Base-by-base conservation (phyloP, 2,888 invertebrate genomes). In the Agrotis segetum region DNA sequence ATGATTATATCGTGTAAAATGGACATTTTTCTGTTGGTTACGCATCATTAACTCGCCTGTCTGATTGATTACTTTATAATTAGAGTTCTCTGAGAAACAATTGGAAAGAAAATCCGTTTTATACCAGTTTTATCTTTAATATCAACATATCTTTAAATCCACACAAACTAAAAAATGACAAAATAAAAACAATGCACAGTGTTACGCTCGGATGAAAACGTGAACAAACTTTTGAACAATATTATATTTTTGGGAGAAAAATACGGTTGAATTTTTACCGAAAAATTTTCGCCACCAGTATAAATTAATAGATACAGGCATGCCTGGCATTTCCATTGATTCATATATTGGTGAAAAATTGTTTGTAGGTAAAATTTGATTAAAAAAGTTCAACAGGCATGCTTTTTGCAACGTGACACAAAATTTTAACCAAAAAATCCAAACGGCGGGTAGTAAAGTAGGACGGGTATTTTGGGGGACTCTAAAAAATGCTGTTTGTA, bases 1-100 rank as follows among this genome's bases (percentile, higher is more conserved):
- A 60, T 72, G 72, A 77, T 77, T 79, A 69, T 72, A 72, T 79
- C 81, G 81, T 81, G 67, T 65, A 65, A 81, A 80, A 77, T 59
- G 70, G 69, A 0, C 55, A 65, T 77, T 81, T 77, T 81, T 70
- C 82, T 69, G 2, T 81, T 73, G 53, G 55, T 55, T 14, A 61
- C 58, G 73, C 82, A 24, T 81, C 77, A 81, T 73, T 80, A 69
- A 46, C 60, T 16, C n/a, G 67, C 55, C 17, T 67, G 52, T 77
- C 58, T 77, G 77, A 81, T 81, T 80, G 78, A 81, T 70, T 70
- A 67, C 46, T 69, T 46, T 19, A 19, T 52, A 47, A 67, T 67
- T 67, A 55, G 50, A 69, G 77, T 77, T 81, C 63, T 16, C 21
- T 34, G 29, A 59, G 29, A 55, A 72, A 53, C 47, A 46, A 19